These are phyloP conservation scores for Polydrusus tereticollis DNA, from an alignment of 2,888 invertebrate species.

Conservation along the genomic window DNA sequence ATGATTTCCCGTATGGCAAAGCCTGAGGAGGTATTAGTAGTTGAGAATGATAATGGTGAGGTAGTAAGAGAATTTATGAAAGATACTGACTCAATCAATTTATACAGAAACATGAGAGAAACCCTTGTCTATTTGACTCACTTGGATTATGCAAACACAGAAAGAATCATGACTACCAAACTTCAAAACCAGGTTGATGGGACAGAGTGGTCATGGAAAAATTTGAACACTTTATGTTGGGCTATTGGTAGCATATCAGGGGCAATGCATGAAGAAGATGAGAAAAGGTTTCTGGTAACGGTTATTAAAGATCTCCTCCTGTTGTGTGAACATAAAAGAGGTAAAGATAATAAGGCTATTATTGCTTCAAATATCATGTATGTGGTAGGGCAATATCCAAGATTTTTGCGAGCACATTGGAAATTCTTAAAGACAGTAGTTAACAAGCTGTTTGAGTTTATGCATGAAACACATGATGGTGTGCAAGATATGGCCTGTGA, in stretches of 20 bases:
- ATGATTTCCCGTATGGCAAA: slow-evolving; percentile 99
- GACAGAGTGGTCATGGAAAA: slow-evolving; percentile 99
- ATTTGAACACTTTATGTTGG: slow-evolving; percentile 99
- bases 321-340: slow-evolving; percentile 97
- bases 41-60: slow-evolving; percentile 99
- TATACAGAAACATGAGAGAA: slow-evolving; percentile 99
- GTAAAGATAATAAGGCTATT: slow-evolving; percentile 99
- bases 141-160: slow-evolving; percentile 97
- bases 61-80: slow-evolving; percentile 99
- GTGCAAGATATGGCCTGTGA: slow-evolving; percentile 99
- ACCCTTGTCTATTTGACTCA: slow-evolving; percentile 98
- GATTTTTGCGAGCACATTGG: slow-evolving; percentile 99
- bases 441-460: slow-evolving; percentile 99
- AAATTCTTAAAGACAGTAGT: slow-evolving; percentile 99
- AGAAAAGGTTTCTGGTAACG: slow-evolving; percentile 97
- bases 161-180: slow-evolving; percentile 99
- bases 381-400: slow-evolving; percentile 99
- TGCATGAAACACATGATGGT: slow-evolving; percentile 99
- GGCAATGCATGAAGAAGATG: slow-evolving; percentile 99
- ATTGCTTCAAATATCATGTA: slow-evolving; percentile 99
- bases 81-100: slow-evolving; percentile 98
- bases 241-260: slow-evolving; percentile 94
- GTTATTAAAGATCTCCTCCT: slow-evolving; percentile 95
- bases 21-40: slow-evolving; percentile 99
- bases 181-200: slow-evolving; percentile 98